These are phyloP conservation scores for Natator depressus DNA, from an alignment of 2,113 vertebrate species.

Conservation along the genomic window DNA sequence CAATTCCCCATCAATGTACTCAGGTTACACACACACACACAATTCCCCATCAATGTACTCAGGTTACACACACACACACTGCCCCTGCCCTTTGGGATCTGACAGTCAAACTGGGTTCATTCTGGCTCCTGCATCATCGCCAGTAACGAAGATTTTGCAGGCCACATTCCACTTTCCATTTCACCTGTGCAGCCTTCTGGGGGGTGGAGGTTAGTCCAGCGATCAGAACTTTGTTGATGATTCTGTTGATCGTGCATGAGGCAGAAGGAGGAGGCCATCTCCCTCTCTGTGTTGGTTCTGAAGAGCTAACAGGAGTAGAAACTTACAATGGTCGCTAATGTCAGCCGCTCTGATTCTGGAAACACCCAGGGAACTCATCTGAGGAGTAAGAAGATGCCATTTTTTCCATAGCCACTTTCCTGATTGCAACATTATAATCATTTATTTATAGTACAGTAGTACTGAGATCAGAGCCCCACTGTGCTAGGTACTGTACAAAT, in stretches of 20 bases:
- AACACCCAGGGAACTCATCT: not conserved
- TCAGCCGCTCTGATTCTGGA: not conserved
- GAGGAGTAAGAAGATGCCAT: not conserved
- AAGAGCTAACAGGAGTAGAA: not conserved
- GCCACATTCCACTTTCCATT: not conserved
- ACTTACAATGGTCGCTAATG: not conserved
- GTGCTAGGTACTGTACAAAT: not conserved
- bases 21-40: not conserved
- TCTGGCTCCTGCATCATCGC: not conserved
- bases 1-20: not conserved
- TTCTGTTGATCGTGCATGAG: not conserved
- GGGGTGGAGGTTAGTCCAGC: not conserved
- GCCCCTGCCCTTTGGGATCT: not conserved
- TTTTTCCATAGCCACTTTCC: not conserved
- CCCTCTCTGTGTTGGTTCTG: not conserved
- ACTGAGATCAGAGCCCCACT: not conserved
- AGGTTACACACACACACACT: not conserved
- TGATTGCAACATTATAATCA: not conserved
- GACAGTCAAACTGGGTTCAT: not conserved
- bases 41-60: not conserved
- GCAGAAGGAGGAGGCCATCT: not conserved
- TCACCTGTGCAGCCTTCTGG: not conserved
- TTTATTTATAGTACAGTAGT: not conserved
- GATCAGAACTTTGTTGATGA: not conserved
- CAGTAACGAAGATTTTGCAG: not conserved